These are phyloP conservation scores for Hydropsyche betteni DNA, from an alignment of 2,888 invertebrate genomes.

Conservation along the genomic window DNA sequence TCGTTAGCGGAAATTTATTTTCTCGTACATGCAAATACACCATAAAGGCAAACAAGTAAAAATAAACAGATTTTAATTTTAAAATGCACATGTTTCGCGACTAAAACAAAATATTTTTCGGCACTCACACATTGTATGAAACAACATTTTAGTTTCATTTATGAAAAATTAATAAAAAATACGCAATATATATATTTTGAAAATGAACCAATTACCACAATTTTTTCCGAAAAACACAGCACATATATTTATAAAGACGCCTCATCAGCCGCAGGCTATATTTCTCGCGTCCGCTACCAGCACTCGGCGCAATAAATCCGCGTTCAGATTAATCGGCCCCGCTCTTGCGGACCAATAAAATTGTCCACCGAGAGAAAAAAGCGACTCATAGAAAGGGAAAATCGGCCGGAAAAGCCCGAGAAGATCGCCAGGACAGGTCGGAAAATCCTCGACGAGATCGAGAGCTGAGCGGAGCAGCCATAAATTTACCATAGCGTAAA, in stretches of 20 bases:
- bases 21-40: not conserved
- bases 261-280: constrained; percentile 10
- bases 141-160: too few relatives aligned
- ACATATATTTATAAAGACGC: not conserved
- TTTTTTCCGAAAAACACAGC: too few relatives aligned
- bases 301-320: constrained; percentile 33
- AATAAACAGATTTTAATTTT: too few relatives aligned
- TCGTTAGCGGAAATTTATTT: constrained; percentile 20
- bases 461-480: constrained; percentile 30
- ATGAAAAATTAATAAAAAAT: too few relatives aligned
- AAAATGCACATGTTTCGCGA: too few relatives aligned
- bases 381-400: constrained; percentile 1
- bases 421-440: constrained; percentile 8
- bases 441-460: constrained; percentile 3
- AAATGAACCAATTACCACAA: too few relatives aligned
- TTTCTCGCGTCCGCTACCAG: constrained; percentile 34
- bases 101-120: too few relatives aligned
- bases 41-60: too few relatives aligned
- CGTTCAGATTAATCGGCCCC: constrained; percentile 26
- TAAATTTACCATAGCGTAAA: constrained; percentile 44
- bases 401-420: not conserved
- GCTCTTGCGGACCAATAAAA: constrained; percentile 35
- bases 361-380: constrained; percentile 27
- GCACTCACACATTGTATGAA: too few relatives aligned
- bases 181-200: too few relatives aligned